Evolutionary conservation across 2,797 vertebrate genomes (phyloP).

Genomic region (Myoxocephalus aenaeus): DNA sequence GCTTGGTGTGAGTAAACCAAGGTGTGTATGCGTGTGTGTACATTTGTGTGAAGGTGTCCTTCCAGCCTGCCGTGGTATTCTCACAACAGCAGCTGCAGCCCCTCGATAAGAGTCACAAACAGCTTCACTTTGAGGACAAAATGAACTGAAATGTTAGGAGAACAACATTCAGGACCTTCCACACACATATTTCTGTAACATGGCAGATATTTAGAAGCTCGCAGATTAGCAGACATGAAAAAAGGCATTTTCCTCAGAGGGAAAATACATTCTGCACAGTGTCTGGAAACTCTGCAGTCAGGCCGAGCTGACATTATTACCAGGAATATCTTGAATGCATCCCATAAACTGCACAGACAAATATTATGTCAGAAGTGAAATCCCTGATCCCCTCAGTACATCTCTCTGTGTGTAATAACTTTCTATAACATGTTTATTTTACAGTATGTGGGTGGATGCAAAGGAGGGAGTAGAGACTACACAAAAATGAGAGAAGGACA

Average conservation of each 20-base stretch:
- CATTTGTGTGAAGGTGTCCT: constrained; percentile 56
- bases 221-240: constrained; percentile 68
- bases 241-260: constrained; percentile 46
- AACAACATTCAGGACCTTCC: constrained; percentile 29
- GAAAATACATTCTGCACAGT: constrained; percentile 32
- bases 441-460: neutral
- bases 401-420: constrained; percentile 3
- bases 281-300: constrained; percentile 36
- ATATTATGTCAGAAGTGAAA: constrained; percentile 18
- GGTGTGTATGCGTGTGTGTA: constrained; percentile 55
- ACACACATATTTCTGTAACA: constrained; percentile 28
- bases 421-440: neutral
- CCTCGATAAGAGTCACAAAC: constrained; percentile 79
- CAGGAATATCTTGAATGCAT: constrained; percentile 13
- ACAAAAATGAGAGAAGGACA: neutral
- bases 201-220: constrained; percentile 47
- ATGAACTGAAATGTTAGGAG: constrained; percentile 62
- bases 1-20: constrained; percentile 43
- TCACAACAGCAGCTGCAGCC: constrained; percentile 77
- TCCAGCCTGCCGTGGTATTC: constrained; percentile 54
- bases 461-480: neutral
- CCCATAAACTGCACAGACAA: constrained; percentile 2
- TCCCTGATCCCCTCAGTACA: neutral
- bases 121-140: constrained; percentile 75
- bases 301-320: constrained; percentile 6